Conservation (phyloP, 2,888 invertebrate species). For the Aricia artaxerxes region DNA sequence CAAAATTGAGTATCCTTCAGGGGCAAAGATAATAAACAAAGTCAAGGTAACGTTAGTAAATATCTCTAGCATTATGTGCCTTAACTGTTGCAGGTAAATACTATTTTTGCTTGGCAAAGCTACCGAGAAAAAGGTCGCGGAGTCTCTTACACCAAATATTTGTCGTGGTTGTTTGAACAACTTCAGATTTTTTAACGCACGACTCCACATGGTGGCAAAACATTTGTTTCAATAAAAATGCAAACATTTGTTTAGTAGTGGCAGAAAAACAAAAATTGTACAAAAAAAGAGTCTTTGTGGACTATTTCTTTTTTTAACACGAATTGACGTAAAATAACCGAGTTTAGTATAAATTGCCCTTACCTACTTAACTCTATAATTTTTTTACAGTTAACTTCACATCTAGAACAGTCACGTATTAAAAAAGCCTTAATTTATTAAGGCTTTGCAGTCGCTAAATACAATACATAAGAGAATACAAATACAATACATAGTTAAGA, state of each 20-base stretch:
- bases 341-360: no score
- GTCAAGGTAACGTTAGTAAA: slow-evolving; percentile 49
- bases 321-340: no score
- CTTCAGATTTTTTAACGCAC: slow-evolving; percentile 40
- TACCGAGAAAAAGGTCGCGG: slow-evolving; percentile 43
- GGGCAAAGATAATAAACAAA: slow-evolving; percentile 52
- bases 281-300: background rate
- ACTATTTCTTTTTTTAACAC: background rate
- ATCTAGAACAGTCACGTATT: no score
- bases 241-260: slow-evolving; percentile 13
- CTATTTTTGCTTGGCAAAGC: background rate
- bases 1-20: slow-evolving; percentile 32
- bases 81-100: background rate
- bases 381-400: no score
- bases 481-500: no score
- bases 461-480: no score
- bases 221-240: slow-evolving; percentile 32
- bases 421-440: no score
- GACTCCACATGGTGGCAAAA: slow-evolving; percentile 37
- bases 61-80: background rate
- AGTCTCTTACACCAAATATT: slow-evolving; percentile 48
- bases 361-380: no score
- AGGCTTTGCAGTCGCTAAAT: no score
- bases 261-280: slow-evolving; percentile 15
- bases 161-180: slow-evolving; percentile 44